phyloP scores from a whole-genome alignment of 2,113 vertebrate species.

The Sinocyclocheilus anshuiensis region DNA sequence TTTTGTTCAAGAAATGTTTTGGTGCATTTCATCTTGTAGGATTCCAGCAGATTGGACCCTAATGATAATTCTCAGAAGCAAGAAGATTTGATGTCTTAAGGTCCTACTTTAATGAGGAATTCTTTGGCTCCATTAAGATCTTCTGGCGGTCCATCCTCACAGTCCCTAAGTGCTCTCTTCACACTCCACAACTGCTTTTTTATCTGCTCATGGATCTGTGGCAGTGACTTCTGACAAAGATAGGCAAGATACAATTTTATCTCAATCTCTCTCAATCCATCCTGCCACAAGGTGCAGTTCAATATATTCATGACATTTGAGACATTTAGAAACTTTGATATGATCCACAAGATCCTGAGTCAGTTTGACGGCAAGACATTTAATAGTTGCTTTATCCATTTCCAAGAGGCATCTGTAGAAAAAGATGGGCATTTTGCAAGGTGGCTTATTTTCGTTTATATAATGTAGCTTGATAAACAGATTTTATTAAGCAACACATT shows the following conservation, averaged over 20 bases:
- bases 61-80: background rate
- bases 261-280: background rate
- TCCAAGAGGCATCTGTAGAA: too few relatives aligned
- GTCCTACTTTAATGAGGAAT: background rate
- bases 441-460: too few relatives aligned
- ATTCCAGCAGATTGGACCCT: background rate
- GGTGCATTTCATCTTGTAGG: too few relatives aligned
- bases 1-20: too few relatives aligned
- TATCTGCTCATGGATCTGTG: conserved; percentile 44
- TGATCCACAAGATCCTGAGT: too few relatives aligned
- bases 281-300: background rate
- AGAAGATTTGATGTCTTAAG: background rate
- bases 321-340: too few relatives aligned
- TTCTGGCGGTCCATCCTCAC: conserved; percentile 36
- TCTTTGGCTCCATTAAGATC: background rate
- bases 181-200: conserved; percentile 45
- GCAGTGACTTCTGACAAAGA: conserved; percentile 40
- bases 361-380: too few relatives aligned
- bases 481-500: too few relatives aligned
- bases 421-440: too few relatives aligned
- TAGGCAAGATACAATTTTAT: background rate
- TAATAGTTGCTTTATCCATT: too few relatives aligned
- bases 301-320: too few relatives aligned
- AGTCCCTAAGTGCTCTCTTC: conserved; percentile 22
- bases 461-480: too few relatives aligned